These are phyloP conservation scores for Hylomyscus alleni DNA, from an alignment of 2,797 vertebrate genomes.

Conservation along the genomic window DNA sequence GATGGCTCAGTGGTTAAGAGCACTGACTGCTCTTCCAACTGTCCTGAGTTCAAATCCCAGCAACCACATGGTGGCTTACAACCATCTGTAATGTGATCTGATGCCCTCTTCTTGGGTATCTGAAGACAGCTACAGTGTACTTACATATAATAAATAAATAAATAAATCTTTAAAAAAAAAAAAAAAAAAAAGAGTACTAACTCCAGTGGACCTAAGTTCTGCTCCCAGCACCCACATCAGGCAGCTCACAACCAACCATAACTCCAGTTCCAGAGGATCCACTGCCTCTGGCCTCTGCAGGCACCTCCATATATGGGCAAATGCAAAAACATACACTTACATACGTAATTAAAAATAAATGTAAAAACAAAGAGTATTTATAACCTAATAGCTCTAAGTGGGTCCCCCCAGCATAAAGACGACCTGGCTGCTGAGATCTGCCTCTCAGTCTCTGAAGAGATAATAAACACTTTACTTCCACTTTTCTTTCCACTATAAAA, in stretches of 20 bases:
- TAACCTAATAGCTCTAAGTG: neutral
- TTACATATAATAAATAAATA: too few relatives aligned
- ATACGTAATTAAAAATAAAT: neutral
- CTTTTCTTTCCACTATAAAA: neutral
- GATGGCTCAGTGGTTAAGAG: too few relatives aligned
- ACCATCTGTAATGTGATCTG: too few relatives aligned
- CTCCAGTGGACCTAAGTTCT: neutral
- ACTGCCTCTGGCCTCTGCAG: neutral
- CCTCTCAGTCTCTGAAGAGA: neutral
- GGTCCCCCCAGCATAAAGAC: neutral
- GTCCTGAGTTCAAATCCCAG: too few relatives aligned
- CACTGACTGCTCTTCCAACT: too few relatives aligned
- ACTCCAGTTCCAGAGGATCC: neutral
- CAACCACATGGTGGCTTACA: too few relatives aligned
- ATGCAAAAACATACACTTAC: neutral
- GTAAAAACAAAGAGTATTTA: neutral
- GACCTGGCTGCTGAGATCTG: neutral
- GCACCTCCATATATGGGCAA: neutral
- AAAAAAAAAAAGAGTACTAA: neutral
- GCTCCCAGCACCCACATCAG: neutral
- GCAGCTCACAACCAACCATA: neutral
- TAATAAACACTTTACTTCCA: neutral
- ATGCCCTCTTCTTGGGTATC: too few relatives aligned
- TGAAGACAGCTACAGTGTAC: too few relatives aligned
- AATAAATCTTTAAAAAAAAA: too few relatives aligned